Percentiles rank a stretch among this genome's conserved stretches.
These are phyloP conservation scores for Phaenicophaeus curvirostris DNA, from an alignment of 2,797 vertebrate genomes.

Conservation along the genomic window DNA sequence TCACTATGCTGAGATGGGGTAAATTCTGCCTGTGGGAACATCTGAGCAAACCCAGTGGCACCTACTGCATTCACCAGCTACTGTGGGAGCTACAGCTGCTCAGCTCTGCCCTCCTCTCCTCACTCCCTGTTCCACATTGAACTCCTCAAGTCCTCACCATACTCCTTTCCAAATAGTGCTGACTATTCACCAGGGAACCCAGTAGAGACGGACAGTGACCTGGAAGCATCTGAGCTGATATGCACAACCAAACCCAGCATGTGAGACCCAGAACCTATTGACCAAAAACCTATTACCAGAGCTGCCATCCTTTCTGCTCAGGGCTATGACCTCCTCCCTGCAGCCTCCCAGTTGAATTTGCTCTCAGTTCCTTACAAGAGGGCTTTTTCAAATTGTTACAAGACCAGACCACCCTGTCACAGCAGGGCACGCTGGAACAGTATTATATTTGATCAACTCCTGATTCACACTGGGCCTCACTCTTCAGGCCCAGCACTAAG, in stretches of 20 bases:
- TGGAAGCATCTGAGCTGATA: neutral
- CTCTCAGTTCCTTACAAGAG: neutral
- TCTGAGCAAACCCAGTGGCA: neutral
- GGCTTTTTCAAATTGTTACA: neutral
- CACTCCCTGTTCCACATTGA: neutral
- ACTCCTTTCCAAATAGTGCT: neutral
- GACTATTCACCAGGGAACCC: neutral
- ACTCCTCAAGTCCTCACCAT: neutral
- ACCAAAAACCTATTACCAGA: neutral
- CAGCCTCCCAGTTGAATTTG: neutral
- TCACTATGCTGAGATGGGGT: neutral
- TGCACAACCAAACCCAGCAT: neutral
- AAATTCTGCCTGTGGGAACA: neutral
- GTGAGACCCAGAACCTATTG: neutral
- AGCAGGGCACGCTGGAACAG: neutral
- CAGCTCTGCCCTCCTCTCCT: neutral
- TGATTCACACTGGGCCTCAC: neutral
- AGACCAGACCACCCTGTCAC: neutral
- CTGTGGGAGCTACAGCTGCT: neutral
- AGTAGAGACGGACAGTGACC: neutral
- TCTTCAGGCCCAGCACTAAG: neutral
- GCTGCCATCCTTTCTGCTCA: neutral
- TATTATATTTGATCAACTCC: neutral
- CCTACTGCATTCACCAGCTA: neutral
- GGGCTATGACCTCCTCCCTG: neutral